Evolutionary conservation across 2,113 vertebrate genomes (phyloP).

Genomic region (Neomonachus schauinslandi): DNA sequence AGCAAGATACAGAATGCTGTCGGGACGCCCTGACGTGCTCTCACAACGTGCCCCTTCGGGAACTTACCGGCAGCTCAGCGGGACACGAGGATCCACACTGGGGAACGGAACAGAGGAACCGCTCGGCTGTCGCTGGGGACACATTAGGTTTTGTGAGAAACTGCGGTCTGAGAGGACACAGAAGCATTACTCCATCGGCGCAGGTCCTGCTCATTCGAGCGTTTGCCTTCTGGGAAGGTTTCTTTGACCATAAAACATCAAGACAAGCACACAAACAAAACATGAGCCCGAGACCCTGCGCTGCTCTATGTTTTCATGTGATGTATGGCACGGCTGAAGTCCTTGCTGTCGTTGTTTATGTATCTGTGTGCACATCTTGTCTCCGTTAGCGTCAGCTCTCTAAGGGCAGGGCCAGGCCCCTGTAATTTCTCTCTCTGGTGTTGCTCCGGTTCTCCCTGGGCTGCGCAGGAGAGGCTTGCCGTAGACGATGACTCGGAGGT

Average conservation of each 20-base stretch:
- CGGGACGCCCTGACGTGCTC: no score
- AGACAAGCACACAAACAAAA: neutral
- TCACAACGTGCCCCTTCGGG: neutral
- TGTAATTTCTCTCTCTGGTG: rapidly evolving
- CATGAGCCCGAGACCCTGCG: neutral
- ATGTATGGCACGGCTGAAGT: rapidly evolving
- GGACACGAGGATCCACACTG: rapidly evolving
- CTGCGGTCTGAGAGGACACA: neutral
- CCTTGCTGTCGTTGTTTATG: no score
- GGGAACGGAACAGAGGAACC: rapidly evolving
- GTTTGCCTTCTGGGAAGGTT: neutral
- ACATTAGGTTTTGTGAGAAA: no score
- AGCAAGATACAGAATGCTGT: neutral
- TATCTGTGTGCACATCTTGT: rapidly evolving
- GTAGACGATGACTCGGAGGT: rapidly evolving
- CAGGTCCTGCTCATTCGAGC: neutral
- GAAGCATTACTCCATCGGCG: neutral
- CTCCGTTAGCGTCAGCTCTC: neutral
- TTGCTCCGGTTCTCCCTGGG: rapidly evolving
- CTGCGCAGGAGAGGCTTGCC: neutral
- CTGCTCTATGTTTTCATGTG: neutral
- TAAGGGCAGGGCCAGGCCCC: rapidly evolving
- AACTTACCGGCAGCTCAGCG: neutral
- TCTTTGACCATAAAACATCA: neutral
- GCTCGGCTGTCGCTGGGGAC: neutral